Base-by-base conservation (phyloP, 35 echinoderm and acorn worm genomes). In the Ptychodera flava region DNA sequence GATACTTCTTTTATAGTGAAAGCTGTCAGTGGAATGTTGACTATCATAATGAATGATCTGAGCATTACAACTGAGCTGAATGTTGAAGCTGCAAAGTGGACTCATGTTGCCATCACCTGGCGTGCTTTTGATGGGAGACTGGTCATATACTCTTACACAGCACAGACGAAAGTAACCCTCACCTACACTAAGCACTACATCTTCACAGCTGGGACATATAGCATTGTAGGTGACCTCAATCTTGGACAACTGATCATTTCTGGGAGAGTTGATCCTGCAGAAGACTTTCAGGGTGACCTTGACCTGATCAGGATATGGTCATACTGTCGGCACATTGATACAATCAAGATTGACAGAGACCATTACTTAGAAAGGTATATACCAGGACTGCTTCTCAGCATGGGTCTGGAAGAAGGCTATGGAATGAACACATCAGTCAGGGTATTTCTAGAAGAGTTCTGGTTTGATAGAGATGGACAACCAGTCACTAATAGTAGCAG, bases 81-180 rank as follows among this genome's bases (percentile, higher is more conserved):
- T 45, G 33, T 85, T 15, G 29, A 31, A 36, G 81, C n/a, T 32
- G 81, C 31, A 28, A 33, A 38, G 0, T 92, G 91, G 91, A 79
- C 77, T 78, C 91, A 92, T 36, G 15, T 92, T 16, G 33, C 34
- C 36, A 35, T 92, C 15, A 88, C 86, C 31, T 92, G 91, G 91
- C 75, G 91, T 79, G 79, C 16, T 36, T 92, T 78, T 92, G 91
- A 92, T 85, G 91, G 91, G 12, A 88, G 91, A 85, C 31, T 92
- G 86, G 45, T 33, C 78, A 77, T 92, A 34, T 88, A 92, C 77
- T 31, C 85, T 33, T 88, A 85, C 37, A 30, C 84, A 36, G 33
- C 80, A 31, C 31, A 82, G 1, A 35, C 64, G 16, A 35, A 92
- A 64, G 45, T 64, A 12, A 64, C 45, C 10, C 16, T 38, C n/a